phyloP scores from a whole-genome alignment of 1,140 invertebrate species.

The Triops longicaudatus region DNA sequence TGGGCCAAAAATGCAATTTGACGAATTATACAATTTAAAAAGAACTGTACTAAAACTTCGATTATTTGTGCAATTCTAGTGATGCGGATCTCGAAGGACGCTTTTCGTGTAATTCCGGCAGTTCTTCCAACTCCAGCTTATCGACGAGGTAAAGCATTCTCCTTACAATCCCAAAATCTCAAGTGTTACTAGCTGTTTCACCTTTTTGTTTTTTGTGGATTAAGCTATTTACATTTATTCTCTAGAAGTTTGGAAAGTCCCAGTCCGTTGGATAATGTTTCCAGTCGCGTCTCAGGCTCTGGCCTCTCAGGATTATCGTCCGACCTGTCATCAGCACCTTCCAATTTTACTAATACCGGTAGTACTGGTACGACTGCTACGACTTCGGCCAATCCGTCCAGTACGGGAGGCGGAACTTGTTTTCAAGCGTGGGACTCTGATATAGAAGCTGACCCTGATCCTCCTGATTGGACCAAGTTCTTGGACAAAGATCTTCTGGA shows the following conservation, averaged over 20 bases:
- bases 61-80: constrained; percentile 38
- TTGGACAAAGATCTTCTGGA: constrained; percentile 68
- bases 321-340: constrained; percentile 22
- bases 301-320: constrained; percentile 30
- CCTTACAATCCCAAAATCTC: neutral
- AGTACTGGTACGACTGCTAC: neutral
- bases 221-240: constrained; percentile 23
- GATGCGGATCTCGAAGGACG: constrained; percentile 43
- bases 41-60: too few relatives aligned
- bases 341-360: constrained; percentile 10
- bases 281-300: constrained; percentile 30
- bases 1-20: too few relatives aligned
- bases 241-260: constrained; percentile 52
- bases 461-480: constrained; percentile 69
- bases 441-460: constrained; percentile 67
- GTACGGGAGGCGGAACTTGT: constrained; percentile 30
- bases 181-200: neutral
- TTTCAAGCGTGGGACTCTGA: constrained; percentile 58
- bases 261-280: constrained; percentile 35
- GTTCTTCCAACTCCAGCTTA: constrained; percentile 51
- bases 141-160: constrained; percentile 44
- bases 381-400: constrained; percentile 18
- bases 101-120: constrained; percentile 46
- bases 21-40: too few relatives aligned
- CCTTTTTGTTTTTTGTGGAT: constrained; percentile 22